Conservation (phyloP, 2,113 vertebrate species). For the Syngnathus floridae region DNA sequence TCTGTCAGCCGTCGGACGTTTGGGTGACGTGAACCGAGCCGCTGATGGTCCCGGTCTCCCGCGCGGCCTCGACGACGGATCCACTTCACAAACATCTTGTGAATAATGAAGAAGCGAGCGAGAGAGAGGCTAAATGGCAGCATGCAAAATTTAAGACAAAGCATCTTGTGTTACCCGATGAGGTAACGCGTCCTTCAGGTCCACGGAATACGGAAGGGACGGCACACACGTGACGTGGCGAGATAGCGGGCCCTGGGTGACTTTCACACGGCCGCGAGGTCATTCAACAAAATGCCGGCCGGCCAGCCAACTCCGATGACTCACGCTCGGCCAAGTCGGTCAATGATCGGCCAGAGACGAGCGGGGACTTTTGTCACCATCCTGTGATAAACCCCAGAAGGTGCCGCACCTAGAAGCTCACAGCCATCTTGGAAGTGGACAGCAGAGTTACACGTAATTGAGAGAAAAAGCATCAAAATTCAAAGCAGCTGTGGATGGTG, state of each 20-base stretch:
- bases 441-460: neutral
- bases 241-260: slow-evolving; percentile 20
- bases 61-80: slow-evolving; percentile 40
- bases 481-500: too few species aligned
- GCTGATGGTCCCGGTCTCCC: slow-evolving; percentile 56
- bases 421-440: neutral
- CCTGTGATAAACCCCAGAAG: neutral
- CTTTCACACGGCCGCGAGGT: slow-evolving; percentile 21
- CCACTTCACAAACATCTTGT: slow-evolving; percentile 54
- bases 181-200: slow-evolving; percentile 54
- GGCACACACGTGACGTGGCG: slow-evolving; percentile 2
- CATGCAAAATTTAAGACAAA: slow-evolving; percentile 70
- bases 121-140: slow-evolving; percentile 65
- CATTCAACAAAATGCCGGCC: slow-evolving; percentile 21
- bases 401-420: neutral
- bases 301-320: slow-evolving; percentile 15
- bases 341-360: slow-evolving; percentile 6
- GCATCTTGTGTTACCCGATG: slow-evolving; percentile 61
- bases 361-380: neutral
- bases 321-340: neutral
- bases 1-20: slow-evolving; percentile 55
- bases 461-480: neutral
- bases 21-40: slow-evolving; percentile 54
- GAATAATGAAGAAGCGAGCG: slow-evolving; percentile 56
- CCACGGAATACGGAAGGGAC: slow-evolving; percentile 41